Evolutionary conservation across 2,888 invertebrate species (phyloP), one percentile per base, ranked within the genome.

Genomic region (Cephonodes hylas): DNA sequence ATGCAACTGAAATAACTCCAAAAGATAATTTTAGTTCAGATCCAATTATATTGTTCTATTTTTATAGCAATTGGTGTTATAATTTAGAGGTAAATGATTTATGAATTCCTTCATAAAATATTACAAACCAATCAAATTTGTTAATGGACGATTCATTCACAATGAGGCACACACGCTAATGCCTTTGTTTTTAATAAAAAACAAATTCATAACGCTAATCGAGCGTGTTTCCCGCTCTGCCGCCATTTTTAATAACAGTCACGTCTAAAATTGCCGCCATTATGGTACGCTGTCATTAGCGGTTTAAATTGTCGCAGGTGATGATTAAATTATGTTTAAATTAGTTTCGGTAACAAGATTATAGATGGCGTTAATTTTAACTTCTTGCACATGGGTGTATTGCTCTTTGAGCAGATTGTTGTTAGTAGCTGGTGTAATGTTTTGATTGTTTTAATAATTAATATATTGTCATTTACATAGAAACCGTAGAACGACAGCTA

Each of bases 241-340:
- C 18, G 27, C n/a, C 48, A 42, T 53, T 60, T 60, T 60, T 60
- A 60, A 60, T 38, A 42, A 46, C 48, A 42, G 63, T 66, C 60
- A 67, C 67, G 53, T 58, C 2, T 25, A 38, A 56, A 58, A 61
- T 45, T 38, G 13, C 20, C 3, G 46, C 46, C 57, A 61, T 61
- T 58, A 61, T 13, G 46, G 38, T 25, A 42, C 58, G 25, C 58
- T 61, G 58, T 58, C 58, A 45, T 58, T 58, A 61, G 20, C 15
- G 58, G 18, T 23, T 61, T 61, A 61, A 58, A 44, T 42, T 46
- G 61, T 45, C 61, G 22, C 60, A 53, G 53, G 60, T 53, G 38
- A 60, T 60, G 38, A 60, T 34, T 46, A 59, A 42, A 60, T 42
- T 60, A 38, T 53, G 20, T 60, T 38, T 18, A 42, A 27, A 25